Conservation (phyloP, 2,888 invertebrate species). For the Dioctria rufipes region DNA sequence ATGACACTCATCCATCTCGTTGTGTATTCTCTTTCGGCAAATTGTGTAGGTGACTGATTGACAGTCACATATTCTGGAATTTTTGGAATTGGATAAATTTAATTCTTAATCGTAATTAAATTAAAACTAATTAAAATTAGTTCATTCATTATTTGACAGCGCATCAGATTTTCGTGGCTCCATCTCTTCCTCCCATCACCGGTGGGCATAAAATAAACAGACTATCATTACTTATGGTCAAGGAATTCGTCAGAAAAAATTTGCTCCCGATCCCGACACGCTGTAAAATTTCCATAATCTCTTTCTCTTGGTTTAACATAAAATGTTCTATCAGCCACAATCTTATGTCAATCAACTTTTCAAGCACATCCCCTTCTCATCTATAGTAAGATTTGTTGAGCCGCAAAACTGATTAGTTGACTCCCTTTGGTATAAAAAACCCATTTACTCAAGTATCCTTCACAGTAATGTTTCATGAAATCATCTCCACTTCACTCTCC, state of each 20-base stretch:
- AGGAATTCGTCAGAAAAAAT: background rate
- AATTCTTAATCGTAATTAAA: too few species aligned
- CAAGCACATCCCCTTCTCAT: background rate
- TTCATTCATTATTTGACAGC: too few species aligned
- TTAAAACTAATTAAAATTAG: too few species aligned
- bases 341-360: constrained; percentile 16
- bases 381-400: constrained; percentile 30
- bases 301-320: background rate
- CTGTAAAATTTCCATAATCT: background rate
- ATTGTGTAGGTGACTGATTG: constrained; percentile 17
- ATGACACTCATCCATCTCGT: background rate
- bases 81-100: constrained; percentile 1
- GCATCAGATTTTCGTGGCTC: too few species aligned
- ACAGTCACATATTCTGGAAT: too few species aligned
- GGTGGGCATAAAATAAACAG: too few species aligned
- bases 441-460: constrained; percentile 44
- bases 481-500: background rate
- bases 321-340: constrained; percentile 7
- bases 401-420: constrained; percentile 53
- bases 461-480: background rate
- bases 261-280: background rate
- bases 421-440: constrained; percentile 16
- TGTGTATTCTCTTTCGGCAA: background rate
- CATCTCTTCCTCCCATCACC: too few species aligned
- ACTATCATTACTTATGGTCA: too few species aligned